Percentiles rank a stretch among this genome's conserved stretches.
Conservation (phyloP, 2,797 vertebrate genomes). For the Carcharodon carcharias region DNA sequence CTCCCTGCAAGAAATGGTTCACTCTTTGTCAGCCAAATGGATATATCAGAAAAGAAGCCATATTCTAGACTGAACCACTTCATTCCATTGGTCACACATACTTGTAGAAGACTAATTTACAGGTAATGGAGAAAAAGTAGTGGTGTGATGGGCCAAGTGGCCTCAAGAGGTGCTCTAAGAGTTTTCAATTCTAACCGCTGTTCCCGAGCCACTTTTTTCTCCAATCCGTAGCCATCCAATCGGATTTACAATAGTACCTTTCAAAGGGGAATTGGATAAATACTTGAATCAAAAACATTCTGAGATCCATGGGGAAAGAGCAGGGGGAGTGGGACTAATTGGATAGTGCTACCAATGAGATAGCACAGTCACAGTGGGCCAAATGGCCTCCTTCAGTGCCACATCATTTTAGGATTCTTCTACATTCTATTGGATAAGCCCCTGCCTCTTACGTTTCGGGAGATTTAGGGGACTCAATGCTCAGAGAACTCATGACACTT, state of each 20-base stretch:
- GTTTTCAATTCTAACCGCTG: background rate
- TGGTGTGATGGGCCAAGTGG: background rate
- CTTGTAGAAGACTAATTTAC: background rate
- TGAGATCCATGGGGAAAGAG: background rate
- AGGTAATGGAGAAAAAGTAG: background rate
- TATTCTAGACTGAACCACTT: background rate
- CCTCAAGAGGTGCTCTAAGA: background rate
- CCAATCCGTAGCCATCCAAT: background rate
- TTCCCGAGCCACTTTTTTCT: background rate
- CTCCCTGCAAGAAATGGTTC: background rate
- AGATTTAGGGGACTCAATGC: background rate
- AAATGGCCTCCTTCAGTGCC: background rate
- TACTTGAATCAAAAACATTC: background rate
- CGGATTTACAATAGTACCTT: background rate
- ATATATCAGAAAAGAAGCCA: background rate
- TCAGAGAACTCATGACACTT: background rate
- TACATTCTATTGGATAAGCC: background rate
- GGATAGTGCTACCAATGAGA: background rate
- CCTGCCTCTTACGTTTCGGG: background rate
- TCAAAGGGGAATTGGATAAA: background rate
- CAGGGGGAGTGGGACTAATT: background rate
- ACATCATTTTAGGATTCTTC: background rate
- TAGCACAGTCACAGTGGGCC: background rate
- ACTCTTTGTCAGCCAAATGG: background rate
- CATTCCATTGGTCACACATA: background rate